Conservation (phyloP, 1,140 invertebrate genomes). For the Orchestia grillus region DNA sequence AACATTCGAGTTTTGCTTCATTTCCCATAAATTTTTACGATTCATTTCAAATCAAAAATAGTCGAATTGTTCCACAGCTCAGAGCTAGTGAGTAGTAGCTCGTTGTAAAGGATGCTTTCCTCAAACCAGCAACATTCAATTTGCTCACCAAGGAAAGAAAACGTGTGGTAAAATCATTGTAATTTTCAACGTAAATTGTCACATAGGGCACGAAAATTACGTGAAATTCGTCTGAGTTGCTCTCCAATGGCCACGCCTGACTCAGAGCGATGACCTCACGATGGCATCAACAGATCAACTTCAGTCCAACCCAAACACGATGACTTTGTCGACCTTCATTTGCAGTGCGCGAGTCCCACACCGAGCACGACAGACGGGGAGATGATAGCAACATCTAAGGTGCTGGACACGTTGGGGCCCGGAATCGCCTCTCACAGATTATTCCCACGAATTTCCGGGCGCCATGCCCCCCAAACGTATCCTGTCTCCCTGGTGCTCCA, state of each 20-base stretch:
- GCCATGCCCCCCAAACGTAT: no score
- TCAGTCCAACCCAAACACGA: neutral
- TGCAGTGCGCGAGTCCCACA: neutral
- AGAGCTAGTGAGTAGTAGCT: no score
- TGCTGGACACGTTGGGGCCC: no score
- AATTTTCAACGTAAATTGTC: neutral
- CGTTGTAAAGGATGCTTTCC: neutral
- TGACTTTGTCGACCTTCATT: neutral
- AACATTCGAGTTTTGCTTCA: neutral
- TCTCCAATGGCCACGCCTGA: neutral
- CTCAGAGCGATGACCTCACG: neutral
- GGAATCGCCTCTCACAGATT: no score
- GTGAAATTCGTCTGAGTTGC: no score
- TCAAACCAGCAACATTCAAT: neutral
- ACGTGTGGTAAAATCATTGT: neutral
- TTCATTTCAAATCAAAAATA: neutral
- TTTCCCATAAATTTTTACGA: neutral
- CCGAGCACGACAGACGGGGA: no score
- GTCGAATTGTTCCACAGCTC: no score
- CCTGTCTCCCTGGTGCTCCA: no score
- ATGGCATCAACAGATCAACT: neutral
- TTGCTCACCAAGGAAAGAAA: neutral
- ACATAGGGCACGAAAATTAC: neutral
- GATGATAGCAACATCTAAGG: no score
- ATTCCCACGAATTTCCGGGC: no score